A percentile compares a stretch with the other conserved stretches of the same genome.
Conservation (phyloP, 2,888 invertebrate genomes). For the Lochmaea crataegi region DNA sequence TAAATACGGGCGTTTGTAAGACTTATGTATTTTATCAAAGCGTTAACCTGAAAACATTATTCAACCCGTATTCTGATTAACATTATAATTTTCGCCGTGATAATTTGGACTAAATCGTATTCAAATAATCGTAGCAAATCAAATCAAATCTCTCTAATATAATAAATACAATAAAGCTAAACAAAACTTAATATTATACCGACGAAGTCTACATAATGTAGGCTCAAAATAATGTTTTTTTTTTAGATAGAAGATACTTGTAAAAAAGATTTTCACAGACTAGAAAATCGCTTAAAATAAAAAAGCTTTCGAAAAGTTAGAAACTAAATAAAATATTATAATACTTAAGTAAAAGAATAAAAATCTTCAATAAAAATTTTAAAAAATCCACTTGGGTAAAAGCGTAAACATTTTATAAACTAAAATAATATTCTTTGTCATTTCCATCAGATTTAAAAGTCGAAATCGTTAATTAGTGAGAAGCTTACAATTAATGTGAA, state of each 20-base stretch:
- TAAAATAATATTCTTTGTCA: not conserved
- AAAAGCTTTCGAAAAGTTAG: not conserved
- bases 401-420: slow-evolving; percentile 5
- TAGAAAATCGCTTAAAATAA: slow-evolving; percentile 4
- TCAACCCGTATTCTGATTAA: no score
- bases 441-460: not conserved
- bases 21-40: no score
- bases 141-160: not conserved
- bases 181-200: not conserved
- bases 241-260: not conserved
- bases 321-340: slow-evolving; percentile 6
- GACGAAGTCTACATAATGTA: not conserved
- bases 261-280: slow-evolving; percentile 8
- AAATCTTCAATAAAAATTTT: not conserved
- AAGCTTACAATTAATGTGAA: not conserved
- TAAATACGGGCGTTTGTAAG: no score
- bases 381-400: not conserved
- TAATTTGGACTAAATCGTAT: no score
- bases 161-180: slow-evolving; percentile 4
- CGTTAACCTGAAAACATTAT: no score
- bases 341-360: not conserved
- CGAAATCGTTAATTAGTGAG: not conserved
- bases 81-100: no score
- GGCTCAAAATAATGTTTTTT: not conserved
- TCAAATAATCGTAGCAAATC: no score